These are phyloP conservation scores for Nothoprocta pentlandii DNA, from an alignment of 2,113 vertebrate genomes.

Conservation along the genomic window DNA sequence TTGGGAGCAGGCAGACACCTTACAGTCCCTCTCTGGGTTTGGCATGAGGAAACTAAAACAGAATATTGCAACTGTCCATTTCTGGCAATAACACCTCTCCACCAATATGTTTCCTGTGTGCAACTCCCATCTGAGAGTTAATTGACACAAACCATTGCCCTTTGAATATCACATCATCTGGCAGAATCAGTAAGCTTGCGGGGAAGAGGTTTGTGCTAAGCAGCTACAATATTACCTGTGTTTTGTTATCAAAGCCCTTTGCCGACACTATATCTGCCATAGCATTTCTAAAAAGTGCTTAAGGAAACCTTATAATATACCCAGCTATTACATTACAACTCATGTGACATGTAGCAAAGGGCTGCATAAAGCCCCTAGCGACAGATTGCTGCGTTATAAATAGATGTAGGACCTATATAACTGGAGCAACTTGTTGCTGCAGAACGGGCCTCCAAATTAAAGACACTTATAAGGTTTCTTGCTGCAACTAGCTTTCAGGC, in stretches of 20 bases:
- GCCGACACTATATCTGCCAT: constrained; percentile 58
- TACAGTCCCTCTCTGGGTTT: not conserved
- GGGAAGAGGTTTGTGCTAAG: not conserved
- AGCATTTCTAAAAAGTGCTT: constrained; percentile 29
- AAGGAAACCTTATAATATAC: constrained; percentile 70
- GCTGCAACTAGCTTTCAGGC: constrained; percentile 37
- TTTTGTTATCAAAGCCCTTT: constrained; percentile 46
- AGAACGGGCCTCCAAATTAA: constrained; percentile 60
- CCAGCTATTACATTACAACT: constrained; percentile 67
- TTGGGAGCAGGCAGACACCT: not conserved
- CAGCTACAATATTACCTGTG: constrained; percentile 28
- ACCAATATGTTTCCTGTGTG: not conserved
- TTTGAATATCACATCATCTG: not conserved
- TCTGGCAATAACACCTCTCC: not conserved
- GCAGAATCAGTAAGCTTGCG: not conserved
- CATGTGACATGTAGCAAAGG: constrained; percentile 49
- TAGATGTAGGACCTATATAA: constrained; percentile 67
- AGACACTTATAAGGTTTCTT: constrained; percentile 65
- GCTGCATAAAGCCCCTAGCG: constrained; percentile 56
- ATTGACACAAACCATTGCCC: not conserved
- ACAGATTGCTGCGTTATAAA: constrained; percentile 73
- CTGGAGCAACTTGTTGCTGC: constrained; percentile 46
- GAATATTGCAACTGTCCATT: not conserved
- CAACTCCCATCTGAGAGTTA: not conserved
- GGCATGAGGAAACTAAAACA: not conserved